Evolutionary conservation across 2,797 vertebrate genomes (phyloP).

Genomic region (Hyperoplus immaculatus): DNA sequence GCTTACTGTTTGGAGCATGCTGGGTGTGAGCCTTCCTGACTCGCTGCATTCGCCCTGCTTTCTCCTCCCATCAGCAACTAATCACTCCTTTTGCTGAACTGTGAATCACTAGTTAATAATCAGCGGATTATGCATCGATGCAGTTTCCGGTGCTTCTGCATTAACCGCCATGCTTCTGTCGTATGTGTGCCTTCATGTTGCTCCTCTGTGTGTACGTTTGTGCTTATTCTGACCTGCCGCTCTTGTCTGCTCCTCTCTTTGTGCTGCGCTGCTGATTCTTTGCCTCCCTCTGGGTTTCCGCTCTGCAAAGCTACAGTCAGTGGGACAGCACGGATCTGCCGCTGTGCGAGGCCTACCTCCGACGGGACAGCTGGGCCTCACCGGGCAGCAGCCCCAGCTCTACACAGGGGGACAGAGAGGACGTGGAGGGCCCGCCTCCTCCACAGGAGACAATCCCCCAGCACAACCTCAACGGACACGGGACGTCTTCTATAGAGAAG

Average conservation of each 20-base stretch:
- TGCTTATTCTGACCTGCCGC: conserved; percentile 81
- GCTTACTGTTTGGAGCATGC: conserved; percentile 52
- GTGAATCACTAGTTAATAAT: conserved; percentile 27
- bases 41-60: conserved; percentile 66
- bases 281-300: conserved; percentile 85
- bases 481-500: conserved; percentile 84
- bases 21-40: conserved; percentile 57
- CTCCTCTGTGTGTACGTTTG: conserved; percentile 58
- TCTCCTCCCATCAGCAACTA: conserved; percentile 66
- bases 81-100: conserved; percentile 51
- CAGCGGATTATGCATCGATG: conserved; percentile 5
- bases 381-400: conserved; percentile 86
- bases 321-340: conserved; percentile 95
- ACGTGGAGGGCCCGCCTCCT: conserved; percentile 70
- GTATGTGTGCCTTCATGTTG: conserved; percentile 37
- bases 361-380: conserved; percentile 89
- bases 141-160: conserved; percentile 50
- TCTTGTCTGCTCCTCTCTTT: conserved; percentile 79
- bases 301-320: conserved; percentile 95
- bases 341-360: conserved; percentile 94
- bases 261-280: conserved; percentile 82
- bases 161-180: conserved; percentile 54
- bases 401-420: conserved; percentile 71
- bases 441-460: conserved; percentile 85
- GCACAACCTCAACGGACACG: conserved; percentile 90